Evolutionary conservation across 2,888 invertebrate genomes (phyloP).

Genomic region (Drosophila neotestacea): DNA sequence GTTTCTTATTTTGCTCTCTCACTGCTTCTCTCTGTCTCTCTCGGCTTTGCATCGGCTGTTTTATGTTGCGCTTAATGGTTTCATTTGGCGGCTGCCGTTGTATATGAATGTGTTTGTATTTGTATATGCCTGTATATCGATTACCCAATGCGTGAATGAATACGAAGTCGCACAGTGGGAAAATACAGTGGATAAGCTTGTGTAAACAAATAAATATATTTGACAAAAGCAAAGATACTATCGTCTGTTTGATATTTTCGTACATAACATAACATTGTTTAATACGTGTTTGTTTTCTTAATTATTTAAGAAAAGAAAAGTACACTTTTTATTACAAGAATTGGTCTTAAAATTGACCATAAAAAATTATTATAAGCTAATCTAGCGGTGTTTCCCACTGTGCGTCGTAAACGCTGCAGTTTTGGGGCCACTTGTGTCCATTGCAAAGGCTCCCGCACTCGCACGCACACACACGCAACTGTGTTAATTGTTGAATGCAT

Average conservation of each 20-base stretch:
- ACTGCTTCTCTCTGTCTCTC: constrained; percentile 4
- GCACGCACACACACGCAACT: constrained; percentile 14
- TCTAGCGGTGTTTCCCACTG: no score
- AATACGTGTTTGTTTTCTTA: no score
- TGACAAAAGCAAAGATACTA: no score
- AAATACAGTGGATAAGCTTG: no score
- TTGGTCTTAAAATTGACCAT: no score
- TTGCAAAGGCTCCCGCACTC: constrained; percentile 36
- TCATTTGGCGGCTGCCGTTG: constrained; percentile 62
- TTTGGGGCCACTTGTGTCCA: constrained; percentile 65
- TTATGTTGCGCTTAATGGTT: constrained; percentile 75
- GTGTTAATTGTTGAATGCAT: constrained; percentile 54
- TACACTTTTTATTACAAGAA: no score
- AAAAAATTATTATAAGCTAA: no score
- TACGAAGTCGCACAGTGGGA: constrained; percentile 41
- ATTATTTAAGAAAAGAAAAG: no score
- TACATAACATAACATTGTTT: no score
- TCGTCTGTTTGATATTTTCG: no score
- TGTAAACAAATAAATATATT: no score
- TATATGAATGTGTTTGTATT: constrained; percentile 16
- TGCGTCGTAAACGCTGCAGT: constrained; percentile 58
- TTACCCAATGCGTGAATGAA: constrained; percentile 78
- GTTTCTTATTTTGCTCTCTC: constrained; percentile 9
- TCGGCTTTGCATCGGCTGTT: constrained; percentile 41
- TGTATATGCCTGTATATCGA: constrained; percentile 62